Conservation (phyloP, 1,140 invertebrate genomes). For the Drosophila lacertosa region DNA sequence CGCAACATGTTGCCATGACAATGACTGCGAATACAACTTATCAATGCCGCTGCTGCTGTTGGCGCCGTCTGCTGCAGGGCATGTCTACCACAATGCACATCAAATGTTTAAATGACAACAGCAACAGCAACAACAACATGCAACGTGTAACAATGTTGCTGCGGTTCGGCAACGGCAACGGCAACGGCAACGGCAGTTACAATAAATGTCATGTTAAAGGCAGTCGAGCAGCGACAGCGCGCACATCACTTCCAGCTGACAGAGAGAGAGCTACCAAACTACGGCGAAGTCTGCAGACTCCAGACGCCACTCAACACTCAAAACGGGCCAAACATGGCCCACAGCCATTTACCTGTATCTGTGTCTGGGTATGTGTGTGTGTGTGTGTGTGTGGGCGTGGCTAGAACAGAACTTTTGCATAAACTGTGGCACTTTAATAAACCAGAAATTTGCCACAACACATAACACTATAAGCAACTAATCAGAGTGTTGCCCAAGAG, state of each 20-base stretch:
- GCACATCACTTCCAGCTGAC: slow-evolving; percentile 66
- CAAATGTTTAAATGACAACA: slow-evolving; percentile 79
- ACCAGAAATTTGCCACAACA: slow-evolving; percentile 21
- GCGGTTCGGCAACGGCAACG: neutral
- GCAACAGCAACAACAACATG: slow-evolving; percentile 37
- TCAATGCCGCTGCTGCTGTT: slow-evolving; percentile 31
- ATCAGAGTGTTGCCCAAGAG: neutral
- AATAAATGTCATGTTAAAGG: slow-evolving; percentile 82
- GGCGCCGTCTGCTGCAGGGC: slow-evolving; percentile 61
- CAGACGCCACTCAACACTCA: slow-evolving; percentile 38
- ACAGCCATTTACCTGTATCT: slow-evolving; percentile 59
- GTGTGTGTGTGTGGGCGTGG: slow-evolving; percentile 24
- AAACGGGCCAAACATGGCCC: slow-evolving; percentile 53
- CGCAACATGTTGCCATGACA: slow-evolving; percentile 79
- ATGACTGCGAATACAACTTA: slow-evolving; percentile 58
- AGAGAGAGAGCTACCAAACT: slow-evolving; percentile 34
- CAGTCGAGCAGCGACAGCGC: slow-evolving; percentile 55
- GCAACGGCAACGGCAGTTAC: slow-evolving; percentile 61
- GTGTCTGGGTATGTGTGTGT: neutral
- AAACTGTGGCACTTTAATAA: slow-evolving; percentile 44
- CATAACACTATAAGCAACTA: neutral
- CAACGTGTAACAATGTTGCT: slow-evolving; percentile 53
- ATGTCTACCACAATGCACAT: slow-evolving; percentile 70
- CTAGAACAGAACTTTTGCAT: slow-evolving; percentile 47
- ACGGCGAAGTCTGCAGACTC: slow-evolving; percentile 12